Evolutionary conservation across 2,113 vertebrate genomes (phyloP), one percentile per base, ranked within the genome.

Genomic region (Anoplopoma fimbria): DNA sequence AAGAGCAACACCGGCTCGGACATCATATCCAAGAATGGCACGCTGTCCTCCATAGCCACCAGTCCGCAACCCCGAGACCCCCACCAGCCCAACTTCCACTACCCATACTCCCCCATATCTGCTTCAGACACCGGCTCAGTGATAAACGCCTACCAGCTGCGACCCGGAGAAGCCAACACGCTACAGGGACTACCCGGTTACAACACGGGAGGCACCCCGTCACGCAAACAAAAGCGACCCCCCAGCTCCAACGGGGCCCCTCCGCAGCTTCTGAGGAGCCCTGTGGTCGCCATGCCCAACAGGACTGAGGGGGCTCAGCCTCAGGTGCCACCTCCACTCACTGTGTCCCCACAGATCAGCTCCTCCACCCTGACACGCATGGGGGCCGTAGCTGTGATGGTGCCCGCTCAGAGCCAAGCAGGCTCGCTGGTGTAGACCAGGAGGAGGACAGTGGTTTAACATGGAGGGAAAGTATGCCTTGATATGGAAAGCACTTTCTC

Each of bases 21-120:
- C 77, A 95, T 94, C 0, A 87, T 95, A 81, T 98, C 96, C 75
- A 98, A 97, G 91, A 98, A 97, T 0, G 97, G 96, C 83, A 97
- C 97, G 0, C 92, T 97, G 42, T 97, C 96, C 3, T 98, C 97
- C 0, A 92, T 97, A 73, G 94, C 95, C 78, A 97, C 95, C 1
- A 95, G 95, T 27, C 94, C 95, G 47, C 95, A 89, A 1, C 93
- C 92, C 13, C 92, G 85, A 65, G 93, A 94, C 72, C 85, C 90
- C 33, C 88, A 83, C 49, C 89, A 83, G 12, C 91, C 89, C 1
- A 90, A 88, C 85, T 94, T 84, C 87, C 91, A 88, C 69, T 94
- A 94, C 88, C 88, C 90, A 0, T 96, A 95, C 82, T 87, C 92
- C 0, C 81, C 93, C 25, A 88, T 87, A 2, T 91, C 94, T 0